Evolutionary conservation across 2,797 vertebrate species (phyloP), one percentile per base, ranked within the genome.

Genomic region (Pseudochaenichthys georgianus): DNA sequence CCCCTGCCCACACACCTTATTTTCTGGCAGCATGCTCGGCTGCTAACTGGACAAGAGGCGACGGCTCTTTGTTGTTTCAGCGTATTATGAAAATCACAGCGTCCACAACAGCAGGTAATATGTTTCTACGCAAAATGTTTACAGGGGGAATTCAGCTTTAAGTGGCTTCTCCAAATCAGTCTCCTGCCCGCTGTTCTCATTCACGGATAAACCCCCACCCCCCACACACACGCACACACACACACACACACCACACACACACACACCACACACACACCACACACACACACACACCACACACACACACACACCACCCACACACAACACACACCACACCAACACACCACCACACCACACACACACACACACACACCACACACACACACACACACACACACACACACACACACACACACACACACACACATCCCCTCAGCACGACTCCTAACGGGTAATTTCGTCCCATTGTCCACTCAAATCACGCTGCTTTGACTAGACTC

Each of bases 361-460:
- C n/a, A n/a, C n/a, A n/a, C n/a, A n/a, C n/a, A n/a, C n/a, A n/a
- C n/a, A n/a, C n/a, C n/a, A n/a, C n/a, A n/a, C n/a, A n/a, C n/a
- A 28, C 28, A 28, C 28, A 28, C 28, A 1, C 28, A 28, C 28
- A 3, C 28, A 4, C 28, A 4, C 28, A 8, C 4, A 5, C 28
- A 28, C 28, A 28, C 28, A 28, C 28, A 28, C 28, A 28, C 28
- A 28, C 28, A 38, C 34, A 38, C 52, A 61, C 45, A 58, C 38
- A 55, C 64, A 83, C 45, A 55, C 68, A 64, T 77, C 78, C 73
- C 80, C 81, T 66, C 83, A 73, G 84, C 69, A 19, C 63, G 87
- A 86, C 86, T 81, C 68, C 74, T 45, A 88, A 82, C 82, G 81
- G 87, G 82, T 90, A 91, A 92, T 94, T 92, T 92, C 62, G 55